These are phyloP conservation scores for Pinna nobilis DNA, from an alignment of 1,140 invertebrate species.

Conservation along the genomic window DNA sequence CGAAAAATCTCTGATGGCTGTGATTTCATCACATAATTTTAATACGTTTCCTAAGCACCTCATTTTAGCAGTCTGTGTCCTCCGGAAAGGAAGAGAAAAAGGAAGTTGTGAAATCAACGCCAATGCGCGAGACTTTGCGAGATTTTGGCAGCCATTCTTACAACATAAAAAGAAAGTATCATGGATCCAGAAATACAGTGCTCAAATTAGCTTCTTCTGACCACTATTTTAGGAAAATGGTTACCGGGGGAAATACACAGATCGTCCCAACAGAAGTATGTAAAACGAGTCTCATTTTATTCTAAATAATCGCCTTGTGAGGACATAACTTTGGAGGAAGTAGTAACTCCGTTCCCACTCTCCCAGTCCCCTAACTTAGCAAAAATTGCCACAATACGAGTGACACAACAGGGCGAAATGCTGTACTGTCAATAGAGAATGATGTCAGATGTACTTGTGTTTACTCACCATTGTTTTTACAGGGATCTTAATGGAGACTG, in stretches of 20 bases:
- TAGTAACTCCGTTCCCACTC: neutral
- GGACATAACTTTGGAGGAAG: neutral
- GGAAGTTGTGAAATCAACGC: conserved; percentile 31
- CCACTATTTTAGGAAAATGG: conserved; percentile 49
- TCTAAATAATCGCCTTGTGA: neutral
- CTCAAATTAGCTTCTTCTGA: neutral
- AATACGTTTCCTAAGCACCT: conserved; percentile 13
- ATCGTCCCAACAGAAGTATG: conserved; percentile 64
- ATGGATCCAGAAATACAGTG: conserved; percentile 16
- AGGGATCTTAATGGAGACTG: no score
- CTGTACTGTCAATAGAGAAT: no score
- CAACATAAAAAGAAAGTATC: conserved; percentile 23
- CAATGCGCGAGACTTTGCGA: conserved; percentile 2
- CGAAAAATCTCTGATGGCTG: no score
- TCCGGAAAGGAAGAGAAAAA: conserved; percentile 39
- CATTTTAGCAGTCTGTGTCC: conserved; percentile 10
- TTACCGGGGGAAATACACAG: conserved; percentile 63
- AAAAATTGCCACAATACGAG: neutral
- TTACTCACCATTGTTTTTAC: no score
- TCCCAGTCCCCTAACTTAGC: neutral
- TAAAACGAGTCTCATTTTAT: neutral
- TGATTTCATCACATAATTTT: conserved; percentile 2
- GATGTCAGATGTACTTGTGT: no score
- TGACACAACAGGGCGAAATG: no score
- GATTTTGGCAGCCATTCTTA: conserved; percentile 25